Conservation (phyloP, 2,797 vertebrate genomes). For the Poecilia velifera region DNA sequence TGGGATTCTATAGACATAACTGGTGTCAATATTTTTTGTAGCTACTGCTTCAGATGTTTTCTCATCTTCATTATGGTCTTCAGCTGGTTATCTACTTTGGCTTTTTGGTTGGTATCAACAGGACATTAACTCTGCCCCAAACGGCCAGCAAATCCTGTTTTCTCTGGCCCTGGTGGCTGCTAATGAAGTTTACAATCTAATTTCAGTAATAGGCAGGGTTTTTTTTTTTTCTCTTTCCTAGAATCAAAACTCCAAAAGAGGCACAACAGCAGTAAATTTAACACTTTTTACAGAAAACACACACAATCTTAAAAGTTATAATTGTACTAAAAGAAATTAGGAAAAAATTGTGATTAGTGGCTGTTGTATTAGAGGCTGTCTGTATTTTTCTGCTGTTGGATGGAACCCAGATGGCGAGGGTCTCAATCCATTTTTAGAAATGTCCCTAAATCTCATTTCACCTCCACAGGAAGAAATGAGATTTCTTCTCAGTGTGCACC, state of each 20-base stretch:
- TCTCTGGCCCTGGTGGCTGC: constrained; percentile 30
- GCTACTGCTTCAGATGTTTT: background rate
- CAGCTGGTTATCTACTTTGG: constrained; percentile 55
- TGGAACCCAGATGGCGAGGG: background rate
- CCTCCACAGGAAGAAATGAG: background rate
- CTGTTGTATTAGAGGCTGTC: background rate
- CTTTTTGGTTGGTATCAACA: constrained; percentile 57
- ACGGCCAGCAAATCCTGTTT: constrained; percentile 65
- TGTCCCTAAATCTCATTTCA: constrained; percentile 31
- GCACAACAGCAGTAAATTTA: constrained; percentile 19
- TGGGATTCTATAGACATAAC: no score
- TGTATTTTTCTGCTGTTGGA: background rate
- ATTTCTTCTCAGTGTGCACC: no score
- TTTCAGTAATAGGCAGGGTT: constrained; percentile 59
- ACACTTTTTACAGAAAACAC: background rate
- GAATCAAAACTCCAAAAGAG: constrained; percentile 30
- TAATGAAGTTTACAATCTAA: constrained; percentile 56
- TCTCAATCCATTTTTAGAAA: constrained; percentile 13
- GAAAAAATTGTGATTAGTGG: background rate
- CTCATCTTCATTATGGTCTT: constrained; percentile 39
- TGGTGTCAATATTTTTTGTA: no score
- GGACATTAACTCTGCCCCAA: constrained; percentile 41
- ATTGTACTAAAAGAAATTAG: background rate
- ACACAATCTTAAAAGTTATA: background rate
- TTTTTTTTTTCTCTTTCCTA: constrained; percentile 3